These are phyloP conservation scores for Thunnus albacares DNA, from an alignment of 2,797 vertebrate species.

Conservation along the genomic window DNA sequence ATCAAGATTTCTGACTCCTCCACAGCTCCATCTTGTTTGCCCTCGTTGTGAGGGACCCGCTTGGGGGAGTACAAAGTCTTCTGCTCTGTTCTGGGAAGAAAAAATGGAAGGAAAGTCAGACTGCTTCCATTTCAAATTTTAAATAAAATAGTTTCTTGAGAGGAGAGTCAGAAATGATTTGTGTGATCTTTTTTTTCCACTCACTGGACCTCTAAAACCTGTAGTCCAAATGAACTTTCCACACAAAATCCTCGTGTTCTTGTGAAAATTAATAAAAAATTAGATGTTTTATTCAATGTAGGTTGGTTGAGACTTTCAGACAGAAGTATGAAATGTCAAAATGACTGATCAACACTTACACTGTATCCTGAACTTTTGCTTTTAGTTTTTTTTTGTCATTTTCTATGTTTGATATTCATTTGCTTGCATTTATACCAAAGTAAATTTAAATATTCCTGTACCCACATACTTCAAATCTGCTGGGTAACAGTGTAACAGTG, in stretches of 20 bases:
- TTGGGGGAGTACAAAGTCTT: conserved; percentile 85
- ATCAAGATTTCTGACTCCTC: conserved; percentile 94
- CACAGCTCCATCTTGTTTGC: conserved; percentile 75
- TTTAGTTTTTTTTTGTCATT: not conserved
- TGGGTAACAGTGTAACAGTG: not conserved
- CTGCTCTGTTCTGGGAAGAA: conserved; percentile 71
- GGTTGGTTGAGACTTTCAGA: not conserved
- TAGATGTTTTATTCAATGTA: too few species aligned
- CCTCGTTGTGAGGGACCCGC: conserved; percentile 61
- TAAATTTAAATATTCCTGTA: not conserved
- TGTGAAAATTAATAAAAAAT: not conserved
- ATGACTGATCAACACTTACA: not conserved
- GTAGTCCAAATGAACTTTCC: not conserved
- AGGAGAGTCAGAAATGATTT: not conserved
- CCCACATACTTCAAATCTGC: not conserved
- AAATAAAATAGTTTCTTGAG: not conserved
- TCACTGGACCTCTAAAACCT: not conserved
- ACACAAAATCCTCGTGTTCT: not conserved
- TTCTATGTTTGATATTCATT: not conserved
- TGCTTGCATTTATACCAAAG: not conserved
- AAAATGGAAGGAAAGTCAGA: not conserved
- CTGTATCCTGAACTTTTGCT: not conserved
- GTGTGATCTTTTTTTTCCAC: not conserved
- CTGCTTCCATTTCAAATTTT: not conserved
- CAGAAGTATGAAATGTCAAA: not conserved